A percentile compares a stretch with the other conserved stretches of the same genome.
Conservation (phyloP, 2,888 invertebrate genomes). For the Empis livida region DNA sequence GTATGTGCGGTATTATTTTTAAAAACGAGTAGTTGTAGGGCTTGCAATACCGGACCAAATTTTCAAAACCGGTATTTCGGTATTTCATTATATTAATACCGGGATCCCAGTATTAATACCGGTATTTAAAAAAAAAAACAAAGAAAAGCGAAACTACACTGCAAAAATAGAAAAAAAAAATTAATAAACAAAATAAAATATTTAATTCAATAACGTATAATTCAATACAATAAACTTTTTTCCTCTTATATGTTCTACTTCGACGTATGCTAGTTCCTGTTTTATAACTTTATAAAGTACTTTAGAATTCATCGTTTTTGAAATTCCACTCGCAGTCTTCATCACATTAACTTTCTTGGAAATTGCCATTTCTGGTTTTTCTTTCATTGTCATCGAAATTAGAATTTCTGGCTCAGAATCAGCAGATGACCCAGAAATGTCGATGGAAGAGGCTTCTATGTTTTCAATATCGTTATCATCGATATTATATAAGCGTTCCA, state of each 20-base stretch:
- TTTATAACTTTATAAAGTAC: not conserved
- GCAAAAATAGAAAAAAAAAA: too few relatives aligned
- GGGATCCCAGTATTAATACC: too few relatives aligned
- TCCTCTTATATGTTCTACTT: not conserved
- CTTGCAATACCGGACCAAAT: not conserved
- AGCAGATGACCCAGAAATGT: not conserved
- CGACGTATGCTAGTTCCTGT: not conserved
- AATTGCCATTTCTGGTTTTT: not conserved
- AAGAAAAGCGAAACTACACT: too few relatives aligned
- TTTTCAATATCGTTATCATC: too few relatives aligned
- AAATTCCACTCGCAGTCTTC: not conserved
- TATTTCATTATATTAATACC: too few relatives aligned
- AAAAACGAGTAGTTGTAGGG: not conserved
- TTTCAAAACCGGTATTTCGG: not conserved
- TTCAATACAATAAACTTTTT: too few relatives aligned
- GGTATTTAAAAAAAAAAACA: too few relatives aligned
- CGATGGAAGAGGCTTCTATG: not conserved
- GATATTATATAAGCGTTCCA: too few relatives aligned
- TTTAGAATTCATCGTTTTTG: not conserved
- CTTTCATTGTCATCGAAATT: not conserved
- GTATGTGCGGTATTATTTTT: not conserved
- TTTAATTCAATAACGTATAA: too few relatives aligned
- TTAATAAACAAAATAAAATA: too few relatives aligned
- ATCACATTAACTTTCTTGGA: not conserved
- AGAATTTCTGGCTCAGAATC: not conserved